A percentile compares a stretch with the other conserved stretches of the same genome.
phyloP scores from a whole-genome alignment of 1,140 invertebrate species.

The Nasonia giraulti region DNA sequence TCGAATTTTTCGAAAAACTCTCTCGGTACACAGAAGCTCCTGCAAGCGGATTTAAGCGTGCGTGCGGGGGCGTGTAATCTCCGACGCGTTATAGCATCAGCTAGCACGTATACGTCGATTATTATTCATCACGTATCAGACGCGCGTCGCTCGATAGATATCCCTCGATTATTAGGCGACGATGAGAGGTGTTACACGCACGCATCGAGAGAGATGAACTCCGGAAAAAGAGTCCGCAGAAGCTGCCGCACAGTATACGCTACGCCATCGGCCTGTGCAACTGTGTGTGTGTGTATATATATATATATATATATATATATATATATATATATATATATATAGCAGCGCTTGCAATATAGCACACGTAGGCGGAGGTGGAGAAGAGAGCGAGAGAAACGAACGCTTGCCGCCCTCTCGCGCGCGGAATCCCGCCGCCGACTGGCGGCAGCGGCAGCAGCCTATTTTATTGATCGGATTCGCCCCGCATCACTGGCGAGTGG shows the following conservation, averaged over 20 bases:
- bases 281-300: neutral
- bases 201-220: too few species aligned
- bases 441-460: slow-evolving; percentile 29
- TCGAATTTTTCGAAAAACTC: neutral
- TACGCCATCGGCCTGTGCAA: neutral
- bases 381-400: neutral
- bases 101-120: too few species aligned
- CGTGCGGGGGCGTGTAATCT: too few species aligned
- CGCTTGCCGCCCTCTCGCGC: slow-evolving; percentile 31
- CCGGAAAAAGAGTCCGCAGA: too few species aligned
- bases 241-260: too few species aligned
- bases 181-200: too few species aligned
- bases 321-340: neutral
- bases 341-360: neutral
- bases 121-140: too few species aligned
- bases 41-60: too few species aligned
- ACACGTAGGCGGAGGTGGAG: neutral
- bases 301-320: neutral
- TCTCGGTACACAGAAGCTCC: too few species aligned
- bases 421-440: slow-evolving; percentile 20
- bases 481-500: slow-evolving; percentile 38
- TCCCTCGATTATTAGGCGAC: too few species aligned
- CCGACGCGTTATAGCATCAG: too few species aligned
- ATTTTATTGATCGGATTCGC: slow-evolving; percentile 52
- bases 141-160: too few species aligned